Evolutionary conservation across 2,113 vertebrate species (phyloP).

Genomic region (Verasper variegatus): DNA sequence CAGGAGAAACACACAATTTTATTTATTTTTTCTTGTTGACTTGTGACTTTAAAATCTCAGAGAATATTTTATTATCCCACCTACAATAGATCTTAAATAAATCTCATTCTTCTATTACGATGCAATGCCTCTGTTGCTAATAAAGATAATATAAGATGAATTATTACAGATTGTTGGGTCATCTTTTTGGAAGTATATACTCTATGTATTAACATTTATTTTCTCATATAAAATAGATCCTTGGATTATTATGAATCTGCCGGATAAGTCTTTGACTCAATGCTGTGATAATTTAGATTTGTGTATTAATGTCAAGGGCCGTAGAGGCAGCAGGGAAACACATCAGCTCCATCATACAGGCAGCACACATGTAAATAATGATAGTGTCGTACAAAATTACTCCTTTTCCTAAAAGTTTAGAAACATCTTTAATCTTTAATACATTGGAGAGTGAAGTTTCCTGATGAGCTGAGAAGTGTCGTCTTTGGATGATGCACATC

Average conservation of each 20-base stretch:
- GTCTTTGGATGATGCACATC: too few relatives aligned
- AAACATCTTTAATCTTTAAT: too few relatives aligned
- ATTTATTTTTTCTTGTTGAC: too few relatives aligned
- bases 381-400: too few relatives aligned
- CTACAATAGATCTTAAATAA: too few relatives aligned
- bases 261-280: background rate
- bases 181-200: conserved; percentile 9
- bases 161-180: background rate
- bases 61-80: too few relatives aligned
- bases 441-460: too few relatives aligned
- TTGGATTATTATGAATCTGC: conserved; percentile 7
- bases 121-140: background rate
- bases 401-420: too few relatives aligned
- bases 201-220: background rate
- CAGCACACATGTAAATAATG: background rate
- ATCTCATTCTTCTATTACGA: background rate
- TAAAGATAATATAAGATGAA: background rate
- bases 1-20: too few relatives aligned
- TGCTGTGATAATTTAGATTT: conserved; percentile 2
- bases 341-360: background rate
- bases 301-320: background rate
- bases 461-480: too few relatives aligned
- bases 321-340: background rate
- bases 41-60: too few relatives aligned
- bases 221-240: background rate